A percentile compares a stretch with the other conserved stretches of the same genome.
phyloP scores from a whole-genome alignment of 2,113 vertebrate genomes.

The Lontra canadensis region DNA sequence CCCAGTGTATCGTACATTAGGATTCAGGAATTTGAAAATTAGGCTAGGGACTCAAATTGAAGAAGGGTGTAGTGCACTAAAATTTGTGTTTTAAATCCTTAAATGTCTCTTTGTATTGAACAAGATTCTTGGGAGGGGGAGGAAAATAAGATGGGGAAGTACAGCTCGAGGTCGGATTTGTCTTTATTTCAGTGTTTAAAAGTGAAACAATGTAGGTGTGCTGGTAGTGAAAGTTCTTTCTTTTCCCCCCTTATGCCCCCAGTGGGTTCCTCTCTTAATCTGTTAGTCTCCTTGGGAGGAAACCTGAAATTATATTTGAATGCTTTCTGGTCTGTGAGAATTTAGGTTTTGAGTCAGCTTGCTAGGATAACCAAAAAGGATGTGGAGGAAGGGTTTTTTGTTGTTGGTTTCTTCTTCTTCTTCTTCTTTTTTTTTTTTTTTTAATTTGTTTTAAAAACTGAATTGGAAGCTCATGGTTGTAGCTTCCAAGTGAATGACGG shows the following conservation, averaged over 20 bases:
- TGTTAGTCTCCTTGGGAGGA: not conserved
- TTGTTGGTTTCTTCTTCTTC: no score
- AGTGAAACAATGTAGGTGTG: not conserved
- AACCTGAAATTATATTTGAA: conserved; percentile 37
- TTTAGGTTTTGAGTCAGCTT: conserved; percentile 37
- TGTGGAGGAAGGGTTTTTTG: not conserved
- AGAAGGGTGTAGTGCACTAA: not conserved
- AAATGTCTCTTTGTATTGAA: conserved; percentile 16
- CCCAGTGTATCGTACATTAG: not conserved
- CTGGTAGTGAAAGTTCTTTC: not conserved
- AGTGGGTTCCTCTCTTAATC: not conserved
- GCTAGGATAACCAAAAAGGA: not conserved
- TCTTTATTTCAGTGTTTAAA: conserved; percentile 52
- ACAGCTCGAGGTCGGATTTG: conserved; percentile 69
- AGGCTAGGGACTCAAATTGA: not conserved
- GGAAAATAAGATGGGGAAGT: conserved; percentile 35
- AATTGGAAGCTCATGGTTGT: not conserved
- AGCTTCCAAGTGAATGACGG: not conserved
- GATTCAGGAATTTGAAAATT: conserved; percentile 36
- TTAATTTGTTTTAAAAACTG: conserved; percentile 14
- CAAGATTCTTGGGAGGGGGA: not conserved
- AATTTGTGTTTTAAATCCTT: conserved; percentile 26
- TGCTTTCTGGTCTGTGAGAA: not conserved
- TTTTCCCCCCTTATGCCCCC: not conserved
- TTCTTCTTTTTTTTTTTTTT: not conserved